A percentile compares a stretch with the other conserved stretches of the same genome.
phyloP scores from a whole-genome alignment of 2,797 vertebrate genomes.

The Sebastes baramenuke region DNA sequence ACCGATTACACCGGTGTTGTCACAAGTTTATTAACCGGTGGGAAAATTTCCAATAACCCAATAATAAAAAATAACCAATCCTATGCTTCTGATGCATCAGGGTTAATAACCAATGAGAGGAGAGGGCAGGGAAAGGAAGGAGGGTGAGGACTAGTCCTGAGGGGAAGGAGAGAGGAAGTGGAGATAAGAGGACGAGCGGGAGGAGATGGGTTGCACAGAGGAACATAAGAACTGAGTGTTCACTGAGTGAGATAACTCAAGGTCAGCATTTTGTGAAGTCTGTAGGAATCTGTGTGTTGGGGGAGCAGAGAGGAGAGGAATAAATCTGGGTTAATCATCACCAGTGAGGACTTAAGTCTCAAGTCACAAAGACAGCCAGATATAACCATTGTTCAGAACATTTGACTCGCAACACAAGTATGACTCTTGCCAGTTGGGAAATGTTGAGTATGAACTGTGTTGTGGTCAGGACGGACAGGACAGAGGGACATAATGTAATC shows the following conservation, averaged over 20 bases:
- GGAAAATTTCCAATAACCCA: too few species aligned
- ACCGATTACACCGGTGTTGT: too few species aligned
- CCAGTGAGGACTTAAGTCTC: slow-evolving; percentile 32
- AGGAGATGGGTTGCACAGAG: slow-evolving; percentile 19
- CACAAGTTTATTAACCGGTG: too few species aligned
- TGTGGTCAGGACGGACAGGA: background rate
- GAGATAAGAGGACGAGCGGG: slow-evolving; percentile 33
- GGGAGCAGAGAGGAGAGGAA: slow-evolving; percentile 10
- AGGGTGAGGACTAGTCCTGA: slow-evolving; percentile 10
- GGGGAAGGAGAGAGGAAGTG: slow-evolving; percentile 10
- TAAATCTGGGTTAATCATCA: slow-evolving; percentile 52
- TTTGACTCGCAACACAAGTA: background rate
- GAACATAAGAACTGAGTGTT: slow-evolving; percentile 46
- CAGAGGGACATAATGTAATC: background rate
- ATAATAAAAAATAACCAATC: too few species aligned
- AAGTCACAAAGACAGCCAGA: slow-evolving; percentile 27
- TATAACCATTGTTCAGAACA: slow-evolving; percentile 40
- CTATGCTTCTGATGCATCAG: background rate
- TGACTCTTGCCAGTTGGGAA: slow-evolving; percentile 8
- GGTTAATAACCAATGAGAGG: slow-evolving; percentile 36
- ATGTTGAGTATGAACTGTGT: background rate
- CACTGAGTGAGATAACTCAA: slow-evolving; percentile 65
- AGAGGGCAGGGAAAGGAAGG: background rate
- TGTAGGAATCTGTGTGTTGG: background rate
- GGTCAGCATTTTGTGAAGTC: slow-evolving; percentile 14